Evolutionary conservation across 2,888 invertebrate genomes (phyloP), one percentile per base, ranked within the genome.

Genomic region (Cordilura impudica): DNA sequence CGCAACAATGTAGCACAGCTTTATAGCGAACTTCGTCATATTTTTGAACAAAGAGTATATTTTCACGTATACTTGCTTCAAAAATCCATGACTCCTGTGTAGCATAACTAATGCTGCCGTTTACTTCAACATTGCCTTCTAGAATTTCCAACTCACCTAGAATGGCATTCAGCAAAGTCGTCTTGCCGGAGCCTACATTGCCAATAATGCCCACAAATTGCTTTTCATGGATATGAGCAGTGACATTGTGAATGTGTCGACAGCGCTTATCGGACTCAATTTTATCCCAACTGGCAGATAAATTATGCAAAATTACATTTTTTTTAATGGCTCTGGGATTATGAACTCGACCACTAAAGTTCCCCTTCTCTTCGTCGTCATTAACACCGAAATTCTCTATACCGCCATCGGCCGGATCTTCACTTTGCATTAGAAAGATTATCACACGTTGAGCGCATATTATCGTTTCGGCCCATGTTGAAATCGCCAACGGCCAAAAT

Each of bases 41-140:
- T 92, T 89, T 87, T 71, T 90, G 92, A 0, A 97, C 98, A 89
- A 99, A 98, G 4, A 97, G 88, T 75, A 99, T 97, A 88, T 99
- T 99, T 85, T 98, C 97, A 3, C 96, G 92, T 0, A 99, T 94
- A 81, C 95, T 95, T 19, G 94, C 92, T 89, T 87, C 92, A 84
- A 94, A 94, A 4, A 95, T 89, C 97, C 97, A 97, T 0, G 97
- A 93, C 83, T 96, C 94, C 86, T 97, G 96, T 43, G 95, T 92
- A 0, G 95, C 94, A 86, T 97, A 97, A 75, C 94, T 94, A 0
- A 94, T 86, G 21, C 89, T 90, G 1, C 97, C 97, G 14, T 90
- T 90, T 0, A 94, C 90, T 26, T 91, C 89, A 16, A 93, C 85
- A 19, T 83, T 92, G 86, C 96, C 95, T 7, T 87, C 83, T 0